These are phyloP conservation scores for Heterotis niloticus DNA, from an alignment of 2,113 vertebrate genomes.

Conservation along the genomic window DNA sequence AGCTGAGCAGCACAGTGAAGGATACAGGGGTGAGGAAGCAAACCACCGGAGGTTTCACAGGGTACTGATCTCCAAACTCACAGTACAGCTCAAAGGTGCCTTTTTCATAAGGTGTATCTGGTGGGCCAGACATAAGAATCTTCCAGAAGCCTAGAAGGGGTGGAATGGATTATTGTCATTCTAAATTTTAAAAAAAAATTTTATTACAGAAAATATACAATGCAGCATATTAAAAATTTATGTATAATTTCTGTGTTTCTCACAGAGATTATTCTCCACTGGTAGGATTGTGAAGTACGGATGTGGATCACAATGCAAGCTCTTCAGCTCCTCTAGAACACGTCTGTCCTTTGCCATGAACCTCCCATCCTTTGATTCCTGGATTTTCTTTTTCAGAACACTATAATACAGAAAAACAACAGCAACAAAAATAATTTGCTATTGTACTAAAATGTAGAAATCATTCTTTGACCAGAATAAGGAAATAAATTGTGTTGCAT, in stretches of 20 bases:
- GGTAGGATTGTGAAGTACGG: slow-evolving; percentile 54
- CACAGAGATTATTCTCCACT: slow-evolving; percentile 51
- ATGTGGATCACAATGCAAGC: slow-evolving; percentile 56
- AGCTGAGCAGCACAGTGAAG: slow-evolving; percentile 21
- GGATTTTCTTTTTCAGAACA: slow-evolving; percentile 50
- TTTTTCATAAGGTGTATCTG: slow-evolving; percentile 54
- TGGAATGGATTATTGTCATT: background rate
- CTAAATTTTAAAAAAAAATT: background rate
- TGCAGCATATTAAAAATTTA: too few relatives aligned
- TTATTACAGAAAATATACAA: too few relatives aligned
- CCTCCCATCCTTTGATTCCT: slow-evolving; percentile 16
- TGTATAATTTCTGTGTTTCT: slow-evolving; percentile 22
- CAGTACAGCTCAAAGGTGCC: slow-evolving; percentile 61
- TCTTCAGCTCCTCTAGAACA: slow-evolving; percentile 55
- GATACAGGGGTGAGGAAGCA: slow-evolving; percentile 58
- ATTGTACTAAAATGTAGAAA: too few relatives aligned
- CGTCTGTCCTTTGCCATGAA: slow-evolving; percentile 51
- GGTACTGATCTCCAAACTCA: slow-evolving; percentile 54
- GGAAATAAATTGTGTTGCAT: too few relatives aligned
- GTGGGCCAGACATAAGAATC: slow-evolving; percentile 57
- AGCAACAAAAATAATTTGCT: too few relatives aligned
- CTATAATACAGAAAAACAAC: slow-evolving; percentile 24
- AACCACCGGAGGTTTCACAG: slow-evolving; percentile 53
- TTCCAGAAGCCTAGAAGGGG: slow-evolving; percentile 52
- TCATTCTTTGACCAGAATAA: too few relatives aligned